Percentiles rank a stretch among this genome's conserved stretches.
These are phyloP conservation scores for Scyliorhinus canicula DNA, from an alignment of 2,797 vertebrate genomes.

Conservation along the genomic window DNA sequence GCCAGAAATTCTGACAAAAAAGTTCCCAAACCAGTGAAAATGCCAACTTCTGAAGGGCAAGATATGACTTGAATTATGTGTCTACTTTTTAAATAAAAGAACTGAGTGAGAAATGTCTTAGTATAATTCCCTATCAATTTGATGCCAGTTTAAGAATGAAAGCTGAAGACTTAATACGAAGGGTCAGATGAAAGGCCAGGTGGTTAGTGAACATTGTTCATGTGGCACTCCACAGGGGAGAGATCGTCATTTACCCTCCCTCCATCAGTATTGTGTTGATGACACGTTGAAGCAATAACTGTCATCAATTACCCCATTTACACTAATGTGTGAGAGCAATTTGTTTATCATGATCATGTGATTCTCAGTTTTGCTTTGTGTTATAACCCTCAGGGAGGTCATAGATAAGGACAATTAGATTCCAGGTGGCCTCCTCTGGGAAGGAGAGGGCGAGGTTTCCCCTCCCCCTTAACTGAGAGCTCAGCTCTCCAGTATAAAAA, in stretches of 20 bases:
- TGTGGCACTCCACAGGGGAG: neutral
- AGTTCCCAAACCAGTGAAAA: neutral
- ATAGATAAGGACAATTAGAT: too few relatives aligned
- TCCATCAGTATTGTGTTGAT: neutral
- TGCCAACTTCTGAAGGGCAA: neutral
- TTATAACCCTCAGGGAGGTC: too few relatives aligned
- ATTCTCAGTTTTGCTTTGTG: neutral
- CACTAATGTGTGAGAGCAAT: neutral
- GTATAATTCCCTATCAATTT: neutral
- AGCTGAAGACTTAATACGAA: neutral
- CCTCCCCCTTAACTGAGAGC: too few relatives aligned
- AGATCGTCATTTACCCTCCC: neutral
- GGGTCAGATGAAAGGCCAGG: neutral
- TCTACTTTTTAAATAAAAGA: neutral
- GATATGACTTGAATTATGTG: neutral
- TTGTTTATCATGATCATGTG: neutral
- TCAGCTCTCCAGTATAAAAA: too few relatives aligned
- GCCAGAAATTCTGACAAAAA: neutral
- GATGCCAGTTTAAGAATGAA: neutral
- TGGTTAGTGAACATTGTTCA: neutral
- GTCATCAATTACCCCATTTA: neutral
- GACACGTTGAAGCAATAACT: neutral
- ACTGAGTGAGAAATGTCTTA: neutral
- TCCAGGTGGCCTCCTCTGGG: too few relatives aligned
- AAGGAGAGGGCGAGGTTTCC: too few relatives aligned